Evolutionary conservation across 2,113 vertebrate genomes (phyloP).

Genomic region (Hippotragus niger): DNA sequence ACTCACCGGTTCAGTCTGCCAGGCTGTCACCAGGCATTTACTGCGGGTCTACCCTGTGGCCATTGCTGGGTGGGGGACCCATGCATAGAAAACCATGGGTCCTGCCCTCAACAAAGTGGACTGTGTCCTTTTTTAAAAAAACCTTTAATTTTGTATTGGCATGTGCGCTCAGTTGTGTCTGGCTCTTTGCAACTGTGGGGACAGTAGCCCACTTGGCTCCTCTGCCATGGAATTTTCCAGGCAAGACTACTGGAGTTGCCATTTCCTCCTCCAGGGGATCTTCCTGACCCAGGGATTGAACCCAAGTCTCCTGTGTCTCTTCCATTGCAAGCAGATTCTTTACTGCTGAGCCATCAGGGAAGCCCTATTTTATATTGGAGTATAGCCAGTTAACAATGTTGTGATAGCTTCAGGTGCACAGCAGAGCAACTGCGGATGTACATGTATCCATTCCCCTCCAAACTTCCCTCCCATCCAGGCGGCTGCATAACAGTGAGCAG

Average conservation of each 20-base stretch:
- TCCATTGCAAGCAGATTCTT: not conserved
- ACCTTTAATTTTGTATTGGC: not conserved
- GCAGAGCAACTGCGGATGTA: not conserved
- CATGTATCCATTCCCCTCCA: not conserved
- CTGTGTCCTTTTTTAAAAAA: not conserved
- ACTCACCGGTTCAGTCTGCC: not conserved
- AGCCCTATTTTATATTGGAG: not conserved
- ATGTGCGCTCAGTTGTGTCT: not conserved
- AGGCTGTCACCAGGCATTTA: not conserved
- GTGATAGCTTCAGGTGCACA: not conserved
- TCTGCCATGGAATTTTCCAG: not conserved
- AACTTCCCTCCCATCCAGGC: not conserved
- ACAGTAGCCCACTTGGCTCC: not conserved
- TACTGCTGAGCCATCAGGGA: not conserved
- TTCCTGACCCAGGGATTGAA: not conserved
- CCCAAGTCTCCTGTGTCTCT: not conserved
- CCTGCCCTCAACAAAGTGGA: not conserved
- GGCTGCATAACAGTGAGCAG: not conserved
- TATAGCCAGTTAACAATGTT: not conserved
- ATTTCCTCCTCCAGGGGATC: not conserved
- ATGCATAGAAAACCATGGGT: not conserved
- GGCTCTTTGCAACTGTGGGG: not conserved
- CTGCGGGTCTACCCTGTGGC: not conserved
- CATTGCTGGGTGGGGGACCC: not conserved
- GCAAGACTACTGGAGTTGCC: not conserved